phyloP scores from a whole-genome alignment of 2,888 invertebrate genomes.

The Andrena chrysosceles region DNA sequence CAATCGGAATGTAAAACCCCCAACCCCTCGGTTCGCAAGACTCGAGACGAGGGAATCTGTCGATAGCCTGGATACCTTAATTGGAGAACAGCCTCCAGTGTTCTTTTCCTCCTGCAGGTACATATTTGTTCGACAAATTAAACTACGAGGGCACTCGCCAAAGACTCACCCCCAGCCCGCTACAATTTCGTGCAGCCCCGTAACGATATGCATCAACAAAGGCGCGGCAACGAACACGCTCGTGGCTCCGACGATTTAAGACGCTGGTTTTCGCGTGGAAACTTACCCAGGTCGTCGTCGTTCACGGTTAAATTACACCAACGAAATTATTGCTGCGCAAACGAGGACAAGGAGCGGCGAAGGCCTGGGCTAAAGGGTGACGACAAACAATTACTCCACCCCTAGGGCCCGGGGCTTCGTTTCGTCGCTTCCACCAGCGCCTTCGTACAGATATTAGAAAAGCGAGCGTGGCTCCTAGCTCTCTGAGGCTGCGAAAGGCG shows the following conservation, averaged over 20 bases:
- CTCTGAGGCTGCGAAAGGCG: neutral
- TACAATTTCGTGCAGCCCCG: neutral
- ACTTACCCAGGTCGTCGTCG: constrained; percentile 21
- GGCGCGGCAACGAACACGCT: neutral
- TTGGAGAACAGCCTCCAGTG: neutral
- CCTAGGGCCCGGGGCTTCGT: neutral
- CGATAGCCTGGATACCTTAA: too few species aligned
- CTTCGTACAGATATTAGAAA: constrained; percentile 17
- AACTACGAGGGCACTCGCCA: neutral
- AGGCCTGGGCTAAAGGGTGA: neutral
- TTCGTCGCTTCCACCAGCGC: neutral
- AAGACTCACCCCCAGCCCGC: neutral
- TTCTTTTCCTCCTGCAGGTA: neutral
- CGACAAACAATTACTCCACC: constrained; percentile 42
- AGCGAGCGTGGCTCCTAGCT: neutral
- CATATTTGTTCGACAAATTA: neutral
- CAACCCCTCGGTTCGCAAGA: too few species aligned
- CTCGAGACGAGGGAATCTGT: too few species aligned
- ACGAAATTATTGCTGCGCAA: constrained; percentile 38
- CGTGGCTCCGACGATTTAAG: constrained; percentile 2
- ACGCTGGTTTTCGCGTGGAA: constrained; percentile 1
- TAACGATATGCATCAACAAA: constrained; percentile 14
- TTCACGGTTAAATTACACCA: constrained; percentile 36
- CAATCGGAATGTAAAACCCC: too few species aligned
- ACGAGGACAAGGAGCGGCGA: constrained; percentile 19